phyloP scores from a whole-genome alignment of 2,113 vertebrate species.

The Hydropotes inermis region DNA sequence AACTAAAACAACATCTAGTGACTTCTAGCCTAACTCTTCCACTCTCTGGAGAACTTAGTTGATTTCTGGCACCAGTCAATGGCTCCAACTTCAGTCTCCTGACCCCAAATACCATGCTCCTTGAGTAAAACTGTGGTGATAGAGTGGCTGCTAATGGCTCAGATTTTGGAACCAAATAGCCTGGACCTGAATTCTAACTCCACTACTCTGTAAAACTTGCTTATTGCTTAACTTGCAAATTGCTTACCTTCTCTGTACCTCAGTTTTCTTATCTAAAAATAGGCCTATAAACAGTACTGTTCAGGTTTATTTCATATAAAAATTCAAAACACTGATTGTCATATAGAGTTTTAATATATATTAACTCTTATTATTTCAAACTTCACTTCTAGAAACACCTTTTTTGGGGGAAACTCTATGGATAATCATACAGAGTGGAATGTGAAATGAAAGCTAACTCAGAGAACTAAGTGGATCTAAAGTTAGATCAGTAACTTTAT shows the following conservation, averaged over 20 bases:
- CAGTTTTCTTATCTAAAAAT: background rate
- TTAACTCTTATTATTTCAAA: background rate
- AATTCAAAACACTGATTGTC: background rate
- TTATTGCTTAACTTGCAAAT: background rate
- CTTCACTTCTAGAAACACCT: background rate
- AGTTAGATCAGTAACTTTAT: background rate
- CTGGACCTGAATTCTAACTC: background rate
- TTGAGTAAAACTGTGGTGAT: background rate
- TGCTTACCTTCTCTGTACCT: background rate
- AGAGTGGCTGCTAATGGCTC: background rate
- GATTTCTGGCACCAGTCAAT: background rate
- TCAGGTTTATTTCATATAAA: background rate
- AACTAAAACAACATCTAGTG: background rate
- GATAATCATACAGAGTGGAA: background rate
- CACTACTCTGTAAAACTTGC: background rate
- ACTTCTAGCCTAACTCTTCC: background rate
- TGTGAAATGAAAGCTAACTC: background rate
- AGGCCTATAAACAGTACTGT: background rate
- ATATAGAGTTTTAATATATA: background rate
- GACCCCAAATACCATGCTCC: background rate
- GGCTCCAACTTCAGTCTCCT: background rate
- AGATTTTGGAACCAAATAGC: background rate
- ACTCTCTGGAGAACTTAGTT: background rate
- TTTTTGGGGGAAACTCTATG: background rate
- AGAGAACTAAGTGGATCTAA: background rate